A percentile compares a stretch with the other conserved stretches of the same genome.
These are phyloP conservation scores for Pyxicephalus adspersus DNA, from an alignment of 2,113 vertebrate genomes.

Conservation along the genomic window DNA sequence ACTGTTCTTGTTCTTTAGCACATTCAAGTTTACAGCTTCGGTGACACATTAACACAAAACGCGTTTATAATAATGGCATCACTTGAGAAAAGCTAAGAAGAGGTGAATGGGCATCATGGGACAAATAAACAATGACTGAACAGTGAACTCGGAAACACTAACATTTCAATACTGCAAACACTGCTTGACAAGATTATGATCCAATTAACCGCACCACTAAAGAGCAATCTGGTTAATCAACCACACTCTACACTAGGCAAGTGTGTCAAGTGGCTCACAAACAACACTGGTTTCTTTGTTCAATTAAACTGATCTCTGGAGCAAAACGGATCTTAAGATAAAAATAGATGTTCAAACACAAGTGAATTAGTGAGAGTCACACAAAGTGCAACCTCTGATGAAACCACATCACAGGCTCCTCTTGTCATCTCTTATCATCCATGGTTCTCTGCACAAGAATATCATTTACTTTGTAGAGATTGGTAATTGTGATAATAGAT, in stretches of 20 bases:
- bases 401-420: slow-evolving; percentile 42
- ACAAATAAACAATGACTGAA: no score
- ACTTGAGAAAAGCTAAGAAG: no score
- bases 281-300: slow-evolving; percentile 41
- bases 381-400: slow-evolving; percentile 27
- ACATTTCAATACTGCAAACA: no score
- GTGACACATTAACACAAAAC: no score
- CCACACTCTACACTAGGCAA: slow-evolving; percentile 7
- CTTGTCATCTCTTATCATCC: slow-evolving; percentile 38
- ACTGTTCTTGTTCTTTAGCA: no score
- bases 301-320: slow-evolving; percentile 31
- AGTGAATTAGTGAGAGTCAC: slow-evolving; percentile 7
- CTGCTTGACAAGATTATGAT: slow-evolving; percentile 16
- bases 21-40: no score
- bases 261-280: slow-evolving; percentile 27
- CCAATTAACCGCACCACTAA: slow-evolving; percentile 24
- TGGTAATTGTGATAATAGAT: slow-evolving; percentile 45
- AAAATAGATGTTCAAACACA: slow-evolving; percentile 24
- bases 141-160: no score
- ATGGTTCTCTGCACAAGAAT: slow-evolving; percentile 27
- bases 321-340: slow-evolving; percentile 31
- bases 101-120: no score
- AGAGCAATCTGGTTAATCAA: slow-evolving; percentile 41
- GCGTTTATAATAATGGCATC: no score
- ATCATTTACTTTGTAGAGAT: slow-evolving; percentile 36